Percentiles rank a stretch among this genome's conserved stretches.
These are phyloP conservation scores for Sinhomidia bicolor DNA, from an alignment of 2,888 invertebrate species.

Conservation along the genomic window DNA sequence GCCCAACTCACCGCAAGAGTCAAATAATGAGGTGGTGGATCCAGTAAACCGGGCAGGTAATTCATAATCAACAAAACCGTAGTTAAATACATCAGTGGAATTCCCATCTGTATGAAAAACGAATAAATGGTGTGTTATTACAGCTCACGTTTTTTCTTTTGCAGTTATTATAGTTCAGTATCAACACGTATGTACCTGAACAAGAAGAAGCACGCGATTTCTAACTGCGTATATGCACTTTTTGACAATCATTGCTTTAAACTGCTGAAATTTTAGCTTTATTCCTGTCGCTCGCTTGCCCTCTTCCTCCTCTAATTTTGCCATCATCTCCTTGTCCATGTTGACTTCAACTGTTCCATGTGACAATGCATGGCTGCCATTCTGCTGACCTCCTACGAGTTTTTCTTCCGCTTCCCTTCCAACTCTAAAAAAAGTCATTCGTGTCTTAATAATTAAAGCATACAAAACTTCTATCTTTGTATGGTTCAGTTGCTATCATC, in stretches of 20 bases:
- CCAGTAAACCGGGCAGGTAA: slow-evolving; percentile 82
- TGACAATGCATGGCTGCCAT: slow-evolving; percentile 29
- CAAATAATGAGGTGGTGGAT: slow-evolving; percentile 83
- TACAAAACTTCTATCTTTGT: neutral
- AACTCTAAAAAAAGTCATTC: slow-evolving; percentile 36
- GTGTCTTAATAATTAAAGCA: neutral
- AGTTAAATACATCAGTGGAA: slow-evolving; percentile 87
- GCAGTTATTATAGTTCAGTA: too few species aligned
- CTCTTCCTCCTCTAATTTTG: slow-evolving; percentile 48
- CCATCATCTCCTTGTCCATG: slow-evolving; percentile 39
- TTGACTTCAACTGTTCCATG: slow-evolving; percentile 45
- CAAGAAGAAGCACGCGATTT: slow-evolving; percentile 85
- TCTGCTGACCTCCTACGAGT: slow-evolving; percentile 23
- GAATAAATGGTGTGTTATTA: too few species aligned
- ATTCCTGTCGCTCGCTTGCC: slow-evolving; percentile 65
- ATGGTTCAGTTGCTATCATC: neutral
- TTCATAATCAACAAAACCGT: slow-evolving; percentile 86
- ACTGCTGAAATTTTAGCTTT: slow-evolving; percentile 83
- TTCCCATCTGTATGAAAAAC: slow-evolving; percentile 83
- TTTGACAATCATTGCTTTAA: slow-evolving; percentile 86
- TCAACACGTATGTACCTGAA: too few species aligned
- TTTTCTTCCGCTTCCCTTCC: slow-evolving; percentile 73
- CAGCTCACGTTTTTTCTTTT: neutral
- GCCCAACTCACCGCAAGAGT: slow-evolving; percentile 40
- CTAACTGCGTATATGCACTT: slow-evolving; percentile 86